Percentiles rank a stretch among this genome's conserved stretches.
Evolutionary conservation across 2,888 invertebrate species (phyloP).

Genomic region (Ceraclea dissimilis): DNA sequence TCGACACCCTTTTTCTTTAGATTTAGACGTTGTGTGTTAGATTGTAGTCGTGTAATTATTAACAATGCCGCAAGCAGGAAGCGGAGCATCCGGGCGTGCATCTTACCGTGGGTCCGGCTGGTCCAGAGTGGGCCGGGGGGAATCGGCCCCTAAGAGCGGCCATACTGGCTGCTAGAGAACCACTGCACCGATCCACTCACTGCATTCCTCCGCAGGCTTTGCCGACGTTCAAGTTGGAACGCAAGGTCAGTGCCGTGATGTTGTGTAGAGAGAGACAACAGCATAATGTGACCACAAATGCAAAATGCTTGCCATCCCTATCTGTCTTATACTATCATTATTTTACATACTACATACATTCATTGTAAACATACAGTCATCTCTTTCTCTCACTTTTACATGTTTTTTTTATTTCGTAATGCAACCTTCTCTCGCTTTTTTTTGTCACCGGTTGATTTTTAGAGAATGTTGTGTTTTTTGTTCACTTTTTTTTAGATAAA

Average conservation of each 20-base stretch:
- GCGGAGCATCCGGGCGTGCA: slow-evolving; percentile 38
- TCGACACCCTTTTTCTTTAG: no score
- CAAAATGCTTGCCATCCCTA: background rate
- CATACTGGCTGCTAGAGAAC: slow-evolving; percentile 45
- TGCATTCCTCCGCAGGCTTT: slow-evolving; percentile 61
- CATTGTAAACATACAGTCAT: no score
- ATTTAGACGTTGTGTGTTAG: no score
- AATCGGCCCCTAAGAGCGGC: slow-evolving; percentile 49
- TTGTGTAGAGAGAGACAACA: background rate
- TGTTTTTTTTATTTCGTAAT: no score
- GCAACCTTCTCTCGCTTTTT: background rate
- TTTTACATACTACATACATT: no score
- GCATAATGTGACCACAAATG: background rate
- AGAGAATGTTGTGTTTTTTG: no score
- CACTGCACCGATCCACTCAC: slow-evolving; percentile 69
- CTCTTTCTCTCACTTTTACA: no score
- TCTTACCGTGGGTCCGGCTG: slow-evolving; percentile 55
- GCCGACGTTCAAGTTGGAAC: slow-evolving; percentile 35
- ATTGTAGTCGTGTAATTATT: no score
- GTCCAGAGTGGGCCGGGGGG: slow-evolving; percentile 54
- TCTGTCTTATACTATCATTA: no score
- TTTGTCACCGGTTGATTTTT: no score
- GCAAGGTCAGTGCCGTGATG: slow-evolving; percentile 33
- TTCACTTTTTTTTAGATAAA: no score
- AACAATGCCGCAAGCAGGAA: slow-evolving; percentile 32